Percentiles rank a stretch among this genome's conserved stretches.
Evolutionary conservation across 2,797 vertebrate genomes (phyloP).

Genomic region (Parambassis ranga): DNA sequence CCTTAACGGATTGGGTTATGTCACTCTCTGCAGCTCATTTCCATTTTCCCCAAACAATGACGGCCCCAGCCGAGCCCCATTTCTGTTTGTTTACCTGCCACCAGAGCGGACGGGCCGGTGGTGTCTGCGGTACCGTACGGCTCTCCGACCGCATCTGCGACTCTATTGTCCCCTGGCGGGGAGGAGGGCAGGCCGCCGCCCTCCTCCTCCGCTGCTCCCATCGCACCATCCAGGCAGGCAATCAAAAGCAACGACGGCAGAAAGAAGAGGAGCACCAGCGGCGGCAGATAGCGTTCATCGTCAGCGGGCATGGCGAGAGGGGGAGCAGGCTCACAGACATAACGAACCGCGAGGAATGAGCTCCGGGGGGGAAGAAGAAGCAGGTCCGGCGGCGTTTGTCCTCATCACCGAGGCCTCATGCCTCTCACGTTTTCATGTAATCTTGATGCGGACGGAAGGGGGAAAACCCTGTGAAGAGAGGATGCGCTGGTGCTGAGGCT

Average conservation of each 20-base stretch:
- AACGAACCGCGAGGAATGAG: conserved; percentile 49
- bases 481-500: conserved; percentile 72
- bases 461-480: conserved; percentile 14
- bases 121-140: conserved; percentile 15
- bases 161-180: conserved; percentile 66
- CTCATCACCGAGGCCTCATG: conserved; percentile 30
- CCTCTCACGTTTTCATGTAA: not conserved
- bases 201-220: conserved; percentile 65
- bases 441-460: not conserved
- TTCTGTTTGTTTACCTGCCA: conserved; percentile 59
- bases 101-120: conserved; percentile 8
- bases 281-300: conserved; percentile 53
- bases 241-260: conserved; percentile 68
- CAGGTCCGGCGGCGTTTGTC: not conserved
- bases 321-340: conserved; percentile 73
- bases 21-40: conserved; percentile 22
- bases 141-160: conserved; percentile 15
- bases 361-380: conserved; percentile 28
- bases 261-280: conserved; percentile 53
- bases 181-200: conserved; percentile 63
- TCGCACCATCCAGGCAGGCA: conserved; percentile 60
- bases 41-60: conserved; percentile 30
- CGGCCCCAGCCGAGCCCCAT: not conserved
- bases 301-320: conserved; percentile 73
- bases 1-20: no score